Base-by-base conservation (phyloP, 23 tunicate species). In the Ascidia mentula region DNA sequence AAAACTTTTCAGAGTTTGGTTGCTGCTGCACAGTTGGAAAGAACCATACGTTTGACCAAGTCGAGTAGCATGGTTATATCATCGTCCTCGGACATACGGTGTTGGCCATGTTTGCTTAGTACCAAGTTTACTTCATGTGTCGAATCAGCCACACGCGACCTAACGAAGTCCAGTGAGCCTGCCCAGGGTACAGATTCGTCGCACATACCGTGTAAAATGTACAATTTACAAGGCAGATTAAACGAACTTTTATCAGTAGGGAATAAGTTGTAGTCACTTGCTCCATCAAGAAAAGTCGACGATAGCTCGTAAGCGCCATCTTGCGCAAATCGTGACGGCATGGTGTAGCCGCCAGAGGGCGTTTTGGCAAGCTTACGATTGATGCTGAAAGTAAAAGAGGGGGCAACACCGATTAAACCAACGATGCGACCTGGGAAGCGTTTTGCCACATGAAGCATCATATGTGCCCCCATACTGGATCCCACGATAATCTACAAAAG, bases 321-420 rank as follows among this genome's bases (percentile, higher is more conserved):
- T 36, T 38, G 45, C n/a, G 65, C 65, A 53, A 20, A 53, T 20
- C 13, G 65, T 9, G 65, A 53, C 65, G 65, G 13, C 65, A 53
- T 20, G 1, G 7, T 9, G 13, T 53, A 53, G 7, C 28, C 28
- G 24, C 65, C 65, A 28, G 22, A 20, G 22, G 22, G 65, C 65
- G 24, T 53, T 53, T 53, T 53, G 24, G 24, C 28, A 26, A 20
- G 65, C 8, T 69, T 12, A 9, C 12, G 12, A 37, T 74, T 37
- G 5, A 77, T n/a, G 0, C 36, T 31, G 38, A 79, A 79, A 31
- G 46, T 17, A 37, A 86, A 79, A 6, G 84, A 72, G 0, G 90
- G 90, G n/a, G 90, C 84, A 1, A 79, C 84, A 3, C 80, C 90
- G 4, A 86, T 59, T 80, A 86, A 46, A 61, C 84, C 90, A 53